Percentiles rank a stretch among this genome's conserved stretches.
phyloP scores from a whole-genome alignment of 2,888 invertebrate species.

The Epirrita christyi region DNA sequence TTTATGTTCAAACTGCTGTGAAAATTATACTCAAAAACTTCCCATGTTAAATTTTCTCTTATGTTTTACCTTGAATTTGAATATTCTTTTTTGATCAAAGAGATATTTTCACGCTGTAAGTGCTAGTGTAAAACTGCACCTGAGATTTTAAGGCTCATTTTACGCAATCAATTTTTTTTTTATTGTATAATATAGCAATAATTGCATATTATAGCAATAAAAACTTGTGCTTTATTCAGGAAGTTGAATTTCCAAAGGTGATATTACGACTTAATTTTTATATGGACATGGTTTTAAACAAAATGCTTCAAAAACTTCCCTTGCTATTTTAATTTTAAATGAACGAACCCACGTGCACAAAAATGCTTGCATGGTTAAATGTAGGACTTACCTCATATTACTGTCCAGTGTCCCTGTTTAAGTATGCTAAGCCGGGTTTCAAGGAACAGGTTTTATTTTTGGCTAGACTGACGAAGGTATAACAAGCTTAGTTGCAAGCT shows the following conservation, averaged over 20 bases:
- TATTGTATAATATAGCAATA: no score
- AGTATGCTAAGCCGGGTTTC: conserved; percentile 17
- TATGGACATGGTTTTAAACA: no score
- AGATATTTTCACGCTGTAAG: not conserved
- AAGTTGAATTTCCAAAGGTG: no score
- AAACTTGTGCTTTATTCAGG: no score
- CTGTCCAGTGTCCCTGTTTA: conserved; percentile 9
- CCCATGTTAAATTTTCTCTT: not conserved
- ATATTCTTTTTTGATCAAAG: not conserved
- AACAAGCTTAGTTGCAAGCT: conserved; percentile 17
- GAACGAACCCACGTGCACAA: not conserved
- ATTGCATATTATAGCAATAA: no score
- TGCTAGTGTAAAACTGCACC: not conserved
- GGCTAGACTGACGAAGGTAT: conserved; percentile 4
- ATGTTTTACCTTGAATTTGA: not conserved
- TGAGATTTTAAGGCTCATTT: not conserved
- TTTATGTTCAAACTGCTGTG: not conserved
- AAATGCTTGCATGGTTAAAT: conserved; percentile 2
- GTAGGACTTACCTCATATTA: conserved; percentile 4
- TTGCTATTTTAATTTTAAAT: no score
- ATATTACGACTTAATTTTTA: no score
- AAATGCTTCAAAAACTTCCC: no score
- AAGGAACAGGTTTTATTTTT: conserved; percentile 19
- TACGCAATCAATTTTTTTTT: not conserved
- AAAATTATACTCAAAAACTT: not conserved